Conservation (phyloP, 1,140 invertebrate species). For the Drosophila sp. region DNA sequence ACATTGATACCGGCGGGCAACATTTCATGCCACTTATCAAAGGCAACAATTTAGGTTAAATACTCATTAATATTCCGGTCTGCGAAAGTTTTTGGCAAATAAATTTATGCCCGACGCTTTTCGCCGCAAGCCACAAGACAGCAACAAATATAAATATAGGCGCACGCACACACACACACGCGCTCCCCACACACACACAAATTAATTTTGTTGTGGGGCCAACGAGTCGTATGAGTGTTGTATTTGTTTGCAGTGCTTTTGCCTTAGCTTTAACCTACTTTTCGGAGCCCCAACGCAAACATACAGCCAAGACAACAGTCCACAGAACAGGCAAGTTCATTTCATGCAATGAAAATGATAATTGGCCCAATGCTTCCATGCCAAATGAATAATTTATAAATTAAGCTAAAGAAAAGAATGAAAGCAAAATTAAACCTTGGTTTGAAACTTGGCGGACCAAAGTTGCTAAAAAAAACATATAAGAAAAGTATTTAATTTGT, state of each 20-base stretch:
- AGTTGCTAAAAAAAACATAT: slow-evolving; percentile 30
- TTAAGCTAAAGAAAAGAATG: slow-evolving; percentile 60
- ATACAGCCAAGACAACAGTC: slow-evolving; percentile 18
- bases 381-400: slow-evolving; percentile 81
- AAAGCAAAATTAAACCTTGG: neutral
- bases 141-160: slow-evolving; percentile 46
- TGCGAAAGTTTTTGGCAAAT: slow-evolving; percentile 82
- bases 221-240: slow-evolving; percentile 30
- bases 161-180: slow-evolving; percentile 58
- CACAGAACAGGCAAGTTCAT: slow-evolving; percentile 10
- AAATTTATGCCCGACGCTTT: slow-evolving; percentile 77
- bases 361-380: slow-evolving; percentile 69
- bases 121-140: slow-evolving; percentile 66
- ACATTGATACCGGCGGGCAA: slow-evolving; percentile 54
- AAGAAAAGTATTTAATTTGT: slow-evolving; percentile 73
- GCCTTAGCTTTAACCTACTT: slow-evolving; percentile 60
- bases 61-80: slow-evolving; percentile 83
- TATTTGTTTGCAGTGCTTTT: slow-evolving; percentile 32
- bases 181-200: slow-evolving; percentile 39
- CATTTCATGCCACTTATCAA: slow-evolving; percentile 82
- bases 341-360: slow-evolving; percentile 71
- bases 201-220: slow-evolving; percentile 48
- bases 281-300: slow-evolving; percentile 39
- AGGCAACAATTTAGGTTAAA: slow-evolving; percentile 84
- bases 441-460: slow-evolving; percentile 21